Conservation (phyloP, 1,140 invertebrate genomes). For the Tetramorium alpestre region DNA sequence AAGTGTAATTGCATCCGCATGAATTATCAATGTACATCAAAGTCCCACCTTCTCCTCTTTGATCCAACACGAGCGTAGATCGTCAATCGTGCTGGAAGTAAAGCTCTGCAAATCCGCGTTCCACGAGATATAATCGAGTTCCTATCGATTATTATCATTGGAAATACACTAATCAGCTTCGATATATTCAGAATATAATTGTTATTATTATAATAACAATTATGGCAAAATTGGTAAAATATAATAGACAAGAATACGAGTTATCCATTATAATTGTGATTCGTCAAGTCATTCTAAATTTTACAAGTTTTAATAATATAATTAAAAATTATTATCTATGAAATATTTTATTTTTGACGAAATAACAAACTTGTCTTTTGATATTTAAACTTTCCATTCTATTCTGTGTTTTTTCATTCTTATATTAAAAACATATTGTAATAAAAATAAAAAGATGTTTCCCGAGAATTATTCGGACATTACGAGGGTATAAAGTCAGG, state of each 20-base stretch:
- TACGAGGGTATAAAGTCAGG: constrained; percentile 3
- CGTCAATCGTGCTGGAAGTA: constrained; percentile 22
- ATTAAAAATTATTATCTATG: neutral
- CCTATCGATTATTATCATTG: constrained; percentile 10
- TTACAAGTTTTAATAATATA: neutral
- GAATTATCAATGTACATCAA: constrained; percentile 71
- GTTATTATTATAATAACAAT: neutral
- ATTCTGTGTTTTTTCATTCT: neutral
- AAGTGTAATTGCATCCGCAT: constrained; percentile 81
- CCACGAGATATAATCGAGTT: constrained; percentile 6
- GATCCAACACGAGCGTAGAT: neutral
- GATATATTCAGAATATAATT: neutral
- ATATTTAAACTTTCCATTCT: neutral
- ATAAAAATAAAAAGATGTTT: neutral
- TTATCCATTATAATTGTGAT: neutral
- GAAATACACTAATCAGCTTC: constrained; percentile 18
- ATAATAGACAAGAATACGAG: neutral
- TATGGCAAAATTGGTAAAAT: neutral
- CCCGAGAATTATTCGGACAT: neutral
- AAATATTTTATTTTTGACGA: constrained; percentile 10
- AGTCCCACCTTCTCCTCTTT: constrained; percentile 39
- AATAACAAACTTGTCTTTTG: neutral
- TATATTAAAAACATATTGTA: neutral
- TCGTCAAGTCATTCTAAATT: neutral
- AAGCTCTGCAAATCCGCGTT: constrained; percentile 29